Conservation (phyloP, 2,113 vertebrate genomes). For the Vanacampus margaritifer region DNA sequence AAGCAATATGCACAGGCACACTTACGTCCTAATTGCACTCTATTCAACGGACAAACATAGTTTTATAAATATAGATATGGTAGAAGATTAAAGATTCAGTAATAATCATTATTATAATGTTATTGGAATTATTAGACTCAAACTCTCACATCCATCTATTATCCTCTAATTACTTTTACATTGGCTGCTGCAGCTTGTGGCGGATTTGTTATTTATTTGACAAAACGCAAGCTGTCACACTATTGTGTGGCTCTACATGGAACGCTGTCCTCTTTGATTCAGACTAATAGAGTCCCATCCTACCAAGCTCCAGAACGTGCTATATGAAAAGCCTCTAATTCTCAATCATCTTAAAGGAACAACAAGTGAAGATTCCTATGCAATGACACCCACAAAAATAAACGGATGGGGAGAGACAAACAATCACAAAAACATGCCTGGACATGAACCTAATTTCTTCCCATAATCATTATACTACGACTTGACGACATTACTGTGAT, state of each 20-base stretch:
- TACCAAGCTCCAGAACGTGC: constrained; percentile 68
- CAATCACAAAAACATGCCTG: constrained; percentile 59
- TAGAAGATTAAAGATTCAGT: neutral
- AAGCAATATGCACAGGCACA: constrained; percentile 42
- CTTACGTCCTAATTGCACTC: constrained; percentile 39
- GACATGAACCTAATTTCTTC: constrained; percentile 63
- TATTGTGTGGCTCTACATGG: constrained; percentile 58
- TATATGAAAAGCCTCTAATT: constrained; percentile 69
- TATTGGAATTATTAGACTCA: constrained; percentile 33
- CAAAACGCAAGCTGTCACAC: constrained; percentile 62
- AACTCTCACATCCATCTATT: constrained; percentile 43
- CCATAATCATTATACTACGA: constrained; percentile 42
- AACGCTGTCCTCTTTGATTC: constrained; percentile 71
- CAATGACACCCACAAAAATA: constrained; percentile 32
- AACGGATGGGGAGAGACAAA: constrained; percentile 33
- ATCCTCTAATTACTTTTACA: constrained; percentile 71
- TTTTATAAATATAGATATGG: neutral
- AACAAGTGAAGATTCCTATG: constrained; percentile 47
- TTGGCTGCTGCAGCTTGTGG: constrained; percentile 60
- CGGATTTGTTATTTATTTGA: constrained; percentile 71
- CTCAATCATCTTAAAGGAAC: constrained; percentile 69
- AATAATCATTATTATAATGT: constrained; percentile 17
- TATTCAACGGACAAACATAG: constrained; percentile 8
- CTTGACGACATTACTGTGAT: constrained; percentile 55
- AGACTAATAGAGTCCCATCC: constrained; percentile 71